phyloP scores from a whole-genome alignment of 2,888 invertebrate species.

The Drosophila villosipedis region DNA sequence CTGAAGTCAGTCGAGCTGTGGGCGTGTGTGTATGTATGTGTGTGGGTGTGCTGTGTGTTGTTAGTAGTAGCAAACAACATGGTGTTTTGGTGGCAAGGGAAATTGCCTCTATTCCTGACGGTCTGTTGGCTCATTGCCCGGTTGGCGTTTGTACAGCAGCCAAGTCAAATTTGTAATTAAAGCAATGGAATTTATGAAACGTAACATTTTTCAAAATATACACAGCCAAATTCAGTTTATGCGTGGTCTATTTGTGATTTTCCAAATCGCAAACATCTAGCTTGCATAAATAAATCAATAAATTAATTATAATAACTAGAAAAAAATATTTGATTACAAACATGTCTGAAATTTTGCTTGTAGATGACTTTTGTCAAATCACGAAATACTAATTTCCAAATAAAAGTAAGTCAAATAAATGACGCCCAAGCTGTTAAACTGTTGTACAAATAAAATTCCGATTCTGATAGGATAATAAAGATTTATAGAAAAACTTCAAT shows the following conservation, averaged over 20 bases:
- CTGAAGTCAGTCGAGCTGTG: slow-evolving; percentile 48
- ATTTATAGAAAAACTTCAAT: neutral
- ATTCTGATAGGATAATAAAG: neutral
- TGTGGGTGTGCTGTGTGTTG: slow-evolving; percentile 5
- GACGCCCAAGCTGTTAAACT: no score
- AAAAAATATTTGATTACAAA: neutral
- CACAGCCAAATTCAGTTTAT: slow-evolving; percentile 30
- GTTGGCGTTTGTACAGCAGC: slow-evolving; percentile 49
- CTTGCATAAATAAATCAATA: neutral
- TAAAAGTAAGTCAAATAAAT: neutral
- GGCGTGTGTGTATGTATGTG: slow-evolving; percentile 10
- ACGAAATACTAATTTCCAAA: neutral
- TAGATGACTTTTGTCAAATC: neutral
- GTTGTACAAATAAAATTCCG: no score
- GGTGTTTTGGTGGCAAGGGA: slow-evolving; percentile 5
- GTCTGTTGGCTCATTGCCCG: slow-evolving; percentile 53
- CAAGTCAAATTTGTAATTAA: slow-evolving; percentile 79
- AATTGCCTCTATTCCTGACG: slow-evolving; percentile 33
- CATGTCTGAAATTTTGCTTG: neutral
- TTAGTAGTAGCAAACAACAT: slow-evolving; percentile 33
- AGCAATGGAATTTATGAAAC: slow-evolving; percentile 79
- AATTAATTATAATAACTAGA: neutral
- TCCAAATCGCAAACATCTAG: neutral
- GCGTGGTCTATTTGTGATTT: slow-evolving; percentile 25
- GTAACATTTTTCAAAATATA: slow-evolving; percentile 64